Evolutionary conservation across 2,888 invertebrate species (phyloP).

Genomic region (Ptychoptera contaminata): DNA sequence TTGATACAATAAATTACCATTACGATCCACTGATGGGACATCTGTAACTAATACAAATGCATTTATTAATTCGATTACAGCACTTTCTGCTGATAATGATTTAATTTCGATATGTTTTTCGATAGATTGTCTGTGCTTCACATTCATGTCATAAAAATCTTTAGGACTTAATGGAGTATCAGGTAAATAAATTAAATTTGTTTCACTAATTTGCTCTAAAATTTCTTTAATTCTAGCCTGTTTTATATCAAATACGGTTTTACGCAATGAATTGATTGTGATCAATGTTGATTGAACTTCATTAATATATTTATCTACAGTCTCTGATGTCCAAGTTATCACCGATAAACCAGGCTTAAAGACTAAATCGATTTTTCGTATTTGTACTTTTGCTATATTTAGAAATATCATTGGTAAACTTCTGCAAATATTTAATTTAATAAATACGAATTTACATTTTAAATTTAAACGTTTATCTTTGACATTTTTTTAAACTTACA

Average conservation of each 20-base stretch:
- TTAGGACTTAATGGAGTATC: conserved; percentile 42
- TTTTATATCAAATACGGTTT: conserved; percentile 51
- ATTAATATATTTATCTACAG: conserved; percentile 24
- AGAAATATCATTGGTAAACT: conserved; percentile 16
- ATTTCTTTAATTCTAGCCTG: conserved; percentile 56
- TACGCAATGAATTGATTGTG: conserved; percentile 18
- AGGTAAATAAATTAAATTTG: conserved; percentile 45
- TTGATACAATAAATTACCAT: conserved; percentile 41
- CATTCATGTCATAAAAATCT: conserved; percentile 46
- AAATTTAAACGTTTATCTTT: no score
- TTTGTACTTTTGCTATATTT: conserved; percentile 48
- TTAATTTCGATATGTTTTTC: conserved; percentile 38
- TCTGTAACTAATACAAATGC: conserved; percentile 47
- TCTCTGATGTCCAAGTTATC: conserved; percentile 69
- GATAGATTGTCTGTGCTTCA: conserved; percentile 32
- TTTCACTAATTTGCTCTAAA: conserved; percentile 43
- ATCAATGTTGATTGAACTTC: conserved; percentile 32
- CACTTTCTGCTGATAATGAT: conserved; percentile 53
- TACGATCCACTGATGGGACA: conserved; percentile 28
- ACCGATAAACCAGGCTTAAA: conserved; percentile 61
- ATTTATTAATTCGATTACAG: conserved; percentile 60
- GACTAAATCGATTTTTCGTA: conserved; percentile 50
- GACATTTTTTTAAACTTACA: no score
- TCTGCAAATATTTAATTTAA: conserved; percentile 2
- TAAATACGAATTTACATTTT: no score